Evolutionary conservation across 2,888 invertebrate genomes (phyloP).

Genomic region (Norana najaformis): DNA sequence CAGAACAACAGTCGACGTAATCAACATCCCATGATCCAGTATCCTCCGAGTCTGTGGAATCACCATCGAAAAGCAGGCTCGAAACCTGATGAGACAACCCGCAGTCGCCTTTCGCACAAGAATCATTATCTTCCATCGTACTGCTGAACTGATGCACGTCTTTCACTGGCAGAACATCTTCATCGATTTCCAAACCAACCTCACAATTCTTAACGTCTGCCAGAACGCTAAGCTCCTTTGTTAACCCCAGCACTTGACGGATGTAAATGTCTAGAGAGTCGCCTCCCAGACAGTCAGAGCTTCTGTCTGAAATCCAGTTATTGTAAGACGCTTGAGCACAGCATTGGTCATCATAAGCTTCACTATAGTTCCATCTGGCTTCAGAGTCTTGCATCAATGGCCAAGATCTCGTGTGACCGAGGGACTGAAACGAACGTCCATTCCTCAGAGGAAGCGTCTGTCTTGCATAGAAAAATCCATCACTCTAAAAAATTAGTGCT

Average conservation of each 20-base stretch:
- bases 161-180: neutral
- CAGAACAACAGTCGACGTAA: neutral
- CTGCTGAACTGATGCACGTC: neutral
- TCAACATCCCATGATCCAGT: neutral
- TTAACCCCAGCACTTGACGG: neutral
- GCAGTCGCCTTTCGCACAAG: neutral
- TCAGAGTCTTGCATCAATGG: neutral
- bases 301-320: neutral
- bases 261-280: neutral
- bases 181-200: neutral
- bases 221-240: neutral
- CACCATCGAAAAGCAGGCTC: neutral
- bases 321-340: neutral
- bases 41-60: neutral
- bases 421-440: neutral
- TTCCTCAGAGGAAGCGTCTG: neutral
- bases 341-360: neutral
- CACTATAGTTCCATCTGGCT: neutral
- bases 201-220: neutral
- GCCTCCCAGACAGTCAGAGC: neutral
- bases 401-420: neutral
- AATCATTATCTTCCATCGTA: neutral
- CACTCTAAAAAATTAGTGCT: neutral
- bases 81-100: neutral
- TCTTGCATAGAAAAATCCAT: neutral